Evolutionary conservation across 2,888 invertebrate genomes (phyloP).

Genomic region (Heliconius charithonia): DNA sequence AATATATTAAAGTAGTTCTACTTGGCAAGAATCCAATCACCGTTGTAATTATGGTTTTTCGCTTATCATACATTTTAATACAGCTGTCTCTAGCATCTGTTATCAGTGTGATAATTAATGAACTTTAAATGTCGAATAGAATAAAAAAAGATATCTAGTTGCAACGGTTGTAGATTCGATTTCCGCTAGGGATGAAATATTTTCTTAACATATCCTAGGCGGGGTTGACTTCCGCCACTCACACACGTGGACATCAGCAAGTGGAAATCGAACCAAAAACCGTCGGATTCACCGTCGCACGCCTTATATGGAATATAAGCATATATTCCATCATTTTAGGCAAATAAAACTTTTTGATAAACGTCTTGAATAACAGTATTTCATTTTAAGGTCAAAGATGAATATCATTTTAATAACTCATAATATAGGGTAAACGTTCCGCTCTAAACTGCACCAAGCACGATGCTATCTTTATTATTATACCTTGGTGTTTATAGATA

Average conservation of each 20-base stretch:
- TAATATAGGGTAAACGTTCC: slow-evolving; percentile 1
- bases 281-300: no score
- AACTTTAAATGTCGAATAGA: slow-evolving; percentile 12
- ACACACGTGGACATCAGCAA: no score
- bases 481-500: neutral
- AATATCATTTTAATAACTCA: slow-evolving; percentile 13
- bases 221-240: no score
- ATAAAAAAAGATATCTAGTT: no score
- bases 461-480: slow-evolving; percentile 3
- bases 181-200: no score
- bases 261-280: no score
- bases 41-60: slow-evolving; percentile 25
- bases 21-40: slow-evolving; percentile 26
- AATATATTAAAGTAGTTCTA: slow-evolving; percentile 22
- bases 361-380: neutral
- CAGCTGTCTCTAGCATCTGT: slow-evolving; percentile 17
- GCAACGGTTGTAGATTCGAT: no score
- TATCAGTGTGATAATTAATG: slow-evolving; percentile 34
- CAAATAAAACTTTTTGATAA: neutral
- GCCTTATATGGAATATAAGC: no score
- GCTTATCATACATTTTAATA: slow-evolving; percentile 31
- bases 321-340: neutral
- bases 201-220: no score
- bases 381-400: slow-evolving; percentile 11
- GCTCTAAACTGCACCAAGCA: neutral